These are phyloP conservation scores for Clarias batrachus DNA, from an alignment of 2,113 vertebrate species.

Conservation along the genomic window DNA sequence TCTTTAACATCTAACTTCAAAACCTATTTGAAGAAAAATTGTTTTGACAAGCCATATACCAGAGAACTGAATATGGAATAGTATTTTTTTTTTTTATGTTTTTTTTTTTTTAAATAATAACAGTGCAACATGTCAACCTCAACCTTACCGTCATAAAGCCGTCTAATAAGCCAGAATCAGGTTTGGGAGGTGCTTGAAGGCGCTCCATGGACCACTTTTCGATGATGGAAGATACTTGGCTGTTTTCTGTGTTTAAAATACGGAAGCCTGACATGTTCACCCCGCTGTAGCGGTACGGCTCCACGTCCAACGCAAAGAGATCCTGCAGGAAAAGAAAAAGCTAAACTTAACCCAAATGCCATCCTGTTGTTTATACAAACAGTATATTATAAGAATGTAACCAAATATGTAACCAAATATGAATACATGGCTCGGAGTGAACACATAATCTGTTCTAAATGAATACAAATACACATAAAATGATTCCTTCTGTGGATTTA, in stretches of 20 bases:
- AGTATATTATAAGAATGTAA: not conserved
- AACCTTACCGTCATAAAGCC: slow-evolving; percentile 98
- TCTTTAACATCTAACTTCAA: not conserved
- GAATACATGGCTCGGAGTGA: not conserved
- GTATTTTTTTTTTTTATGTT: no score
- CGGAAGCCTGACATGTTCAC: slow-evolving; percentile 99
- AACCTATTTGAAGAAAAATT: not conserved
- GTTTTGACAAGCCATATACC: not conserved
- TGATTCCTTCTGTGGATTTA: not conserved
- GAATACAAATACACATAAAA: slow-evolving; percentile 2
- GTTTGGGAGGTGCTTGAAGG: slow-evolving; percentile 94
- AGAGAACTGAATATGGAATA: not conserved
- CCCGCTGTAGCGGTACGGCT: slow-evolving; percentile 94
- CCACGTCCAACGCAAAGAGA: slow-evolving; percentile 94
- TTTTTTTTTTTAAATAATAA: not conserved
- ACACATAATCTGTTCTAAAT: not conserved
- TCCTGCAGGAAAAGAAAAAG: slow-evolving; percentile 74
- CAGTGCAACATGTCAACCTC: not conserved
- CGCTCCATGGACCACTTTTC: slow-evolving; percentile 99
- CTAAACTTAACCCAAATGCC: not conserved
- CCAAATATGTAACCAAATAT: not conserved
- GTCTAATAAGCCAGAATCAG: slow-evolving; percentile 97
- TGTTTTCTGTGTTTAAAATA: slow-evolving; percentile 95
- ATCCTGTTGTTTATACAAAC: not conserved
- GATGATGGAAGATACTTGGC: slow-evolving; percentile 93